Evolutionary conservation across 2,113 vertebrate species (phyloP), one percentile per base, ranked within the genome.

Genomic region (Eubucco bourcierii): DNA sequence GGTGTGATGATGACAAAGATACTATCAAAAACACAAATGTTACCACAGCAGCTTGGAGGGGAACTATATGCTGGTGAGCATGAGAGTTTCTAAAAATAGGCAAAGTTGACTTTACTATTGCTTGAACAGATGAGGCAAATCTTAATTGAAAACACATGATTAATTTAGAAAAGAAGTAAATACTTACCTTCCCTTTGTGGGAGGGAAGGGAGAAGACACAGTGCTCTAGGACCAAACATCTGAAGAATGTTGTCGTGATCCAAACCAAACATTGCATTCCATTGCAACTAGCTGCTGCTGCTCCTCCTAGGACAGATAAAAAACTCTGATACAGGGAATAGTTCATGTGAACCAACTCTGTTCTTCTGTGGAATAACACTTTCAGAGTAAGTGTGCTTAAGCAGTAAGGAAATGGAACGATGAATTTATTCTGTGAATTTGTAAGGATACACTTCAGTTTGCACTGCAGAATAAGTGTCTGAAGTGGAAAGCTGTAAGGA

Each of bases 241-340:
- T 94, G 41, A 89, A 75, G 84, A 93, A 91, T 82, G 75, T 53
- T 58, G 17, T 74, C 58, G 52, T n/a, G 41, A 87, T 87, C 72
- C 68, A 87, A 83, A 89, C 70, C 70, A 76, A 39, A 2, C 79
- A 85, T 61, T 71, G 41, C 79, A 82, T 87, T 79, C 75, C 72
- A 34, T 41, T 89, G 46, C 78, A 94, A 29, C 31, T 47, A 74
- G 67, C 47, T 84, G 65, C 44, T 89, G 52, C 73, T 68, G 28
- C 66, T 73, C 21, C 65, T 95, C 44, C 37, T 58, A 60, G 47
- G 77, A n/a, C 6, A 92, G 84, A 74, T 77, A 77, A 84, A 84
- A 90, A 63, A 5, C 64, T 82, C 24, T 61, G 75, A 39, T 60
- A 64, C 4, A 71, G 81, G 39, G n/a, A 89, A 52, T 41, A 24